Evolutionary conservation across 2,888 invertebrate genomes (phyloP).

Genomic region (Boloria selene): DNA sequence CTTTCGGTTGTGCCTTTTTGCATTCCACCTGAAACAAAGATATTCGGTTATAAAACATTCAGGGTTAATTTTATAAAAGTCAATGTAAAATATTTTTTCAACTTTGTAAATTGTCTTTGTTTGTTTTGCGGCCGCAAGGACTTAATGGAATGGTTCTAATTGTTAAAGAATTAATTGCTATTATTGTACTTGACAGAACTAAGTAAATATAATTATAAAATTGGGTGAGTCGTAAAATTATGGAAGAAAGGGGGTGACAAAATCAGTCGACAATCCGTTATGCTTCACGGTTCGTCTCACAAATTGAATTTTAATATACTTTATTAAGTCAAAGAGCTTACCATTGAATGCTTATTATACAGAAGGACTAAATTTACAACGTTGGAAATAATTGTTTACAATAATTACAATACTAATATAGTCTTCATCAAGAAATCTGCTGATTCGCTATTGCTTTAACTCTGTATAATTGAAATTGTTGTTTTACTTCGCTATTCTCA

Average conservation of each 20-base stretch:
- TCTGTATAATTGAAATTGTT: slow-evolving; percentile 1
- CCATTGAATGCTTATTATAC: slow-evolving; percentile 75
- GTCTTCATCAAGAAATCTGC: slow-evolving; percentile 1
- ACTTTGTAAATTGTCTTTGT: slow-evolving; percentile 20
- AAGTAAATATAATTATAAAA: slow-evolving; percentile 60
- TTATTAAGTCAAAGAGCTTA: slow-evolving; percentile 77
- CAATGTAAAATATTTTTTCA: neutral
- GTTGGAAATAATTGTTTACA: slow-evolving; percentile 15
- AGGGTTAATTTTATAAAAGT: too few relatives aligned
- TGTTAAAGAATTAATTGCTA: slow-evolving; percentile 44
- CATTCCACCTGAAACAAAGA: slow-evolving; percentile 94
- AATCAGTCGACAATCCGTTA: slow-evolving; percentile 76
- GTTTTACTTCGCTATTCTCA: neutral
- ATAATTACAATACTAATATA: slow-evolving; percentile 20
- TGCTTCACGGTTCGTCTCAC: slow-evolving; percentile 75
- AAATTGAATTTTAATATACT: slow-evolving; percentile 81
- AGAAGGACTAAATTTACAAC: slow-evolving; percentile 50
- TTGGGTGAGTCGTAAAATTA: slow-evolving; percentile 70
- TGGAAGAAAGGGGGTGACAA: slow-evolving; percentile 73
- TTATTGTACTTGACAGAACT: slow-evolving; percentile 59
- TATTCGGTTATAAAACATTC: neutral
- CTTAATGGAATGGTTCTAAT: slow-evolving; percentile 27
- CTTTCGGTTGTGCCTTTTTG: slow-evolving; percentile 99
- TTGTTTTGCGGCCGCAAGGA: slow-evolving; percentile 27
- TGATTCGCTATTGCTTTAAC: slow-evolving; percentile 2